phyloP scores from a whole-genome alignment of 2,797 vertebrate species.

The Clarias platycephalus region DNA sequence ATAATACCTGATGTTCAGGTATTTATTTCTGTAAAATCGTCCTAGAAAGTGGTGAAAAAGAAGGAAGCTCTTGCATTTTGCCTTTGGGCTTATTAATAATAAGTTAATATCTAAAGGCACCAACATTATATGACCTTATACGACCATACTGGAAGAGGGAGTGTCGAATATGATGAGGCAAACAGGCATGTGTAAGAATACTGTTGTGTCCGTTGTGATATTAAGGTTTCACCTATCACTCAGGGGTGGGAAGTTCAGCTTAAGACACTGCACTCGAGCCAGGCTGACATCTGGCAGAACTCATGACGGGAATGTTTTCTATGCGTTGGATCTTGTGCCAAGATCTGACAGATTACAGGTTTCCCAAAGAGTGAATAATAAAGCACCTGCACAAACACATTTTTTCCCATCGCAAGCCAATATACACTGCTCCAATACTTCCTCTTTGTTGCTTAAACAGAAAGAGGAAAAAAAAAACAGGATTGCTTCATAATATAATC shows the following conservation, averaged over 20 bases:
- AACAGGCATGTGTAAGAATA: conserved; percentile 20
- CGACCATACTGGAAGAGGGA: neutral
- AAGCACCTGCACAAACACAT: conserved; percentile 21
- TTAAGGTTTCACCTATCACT: conserved; percentile 1
- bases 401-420: conserved; percentile 13
- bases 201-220: neutral
- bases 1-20: too few species aligned
- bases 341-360: conserved; percentile 40
- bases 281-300: conserved; percentile 27
- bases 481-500: neutral
- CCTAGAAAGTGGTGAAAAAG: neutral
- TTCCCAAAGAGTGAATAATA: conserved; percentile 11
- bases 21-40: neutral
- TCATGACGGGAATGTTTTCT: conserved; percentile 19
- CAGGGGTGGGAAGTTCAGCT: conserved; percentile 10
- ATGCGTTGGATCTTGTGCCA: conserved; percentile 17
- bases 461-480: neutral
- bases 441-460: neutral
- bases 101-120: too few species aligned
- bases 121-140: neutral
- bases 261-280: conserved; percentile 1
- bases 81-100: neutral
- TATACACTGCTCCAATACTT: conserved; percentile 2
- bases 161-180: neutral
- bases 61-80: conserved; percentile 9